Evolutionary conservation across 2,888 invertebrate genomes (phyloP), one percentile per base, ranked within the genome.

Genomic region (Protodeltote pygarga): DNA sequence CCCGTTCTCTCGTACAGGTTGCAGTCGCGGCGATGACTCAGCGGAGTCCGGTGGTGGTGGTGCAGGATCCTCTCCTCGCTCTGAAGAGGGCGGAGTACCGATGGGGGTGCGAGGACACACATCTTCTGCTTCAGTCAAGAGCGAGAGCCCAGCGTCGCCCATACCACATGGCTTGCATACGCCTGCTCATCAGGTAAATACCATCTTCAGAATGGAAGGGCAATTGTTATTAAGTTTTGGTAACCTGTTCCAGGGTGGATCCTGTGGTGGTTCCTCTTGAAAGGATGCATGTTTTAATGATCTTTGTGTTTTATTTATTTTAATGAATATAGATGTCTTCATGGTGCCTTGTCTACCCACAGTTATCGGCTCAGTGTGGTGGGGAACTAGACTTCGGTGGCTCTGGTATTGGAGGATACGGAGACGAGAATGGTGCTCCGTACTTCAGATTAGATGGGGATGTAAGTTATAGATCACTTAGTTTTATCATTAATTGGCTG

Each of bases 91-190:
- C 0, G 92, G 89, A 2, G 86, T 88, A 0, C 89, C 89, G 0
- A 58, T 81, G 17, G 95, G 95, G 0, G 95, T 96, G 73, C 94
- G 97, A 2, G 95, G 95, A 1, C 97, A 97, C 77, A 95, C 96
- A 0, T 97, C 97, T 15, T 97, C 97, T 65, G 97, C 97, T 0
- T 97, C 97, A 53, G 96, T 98, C 67, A 98, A 98, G 87, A 97
- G 97, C 24, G 98, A 98, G 87, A 94, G 94, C 2, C 94, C 94
- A n/a, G 92, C 92, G 0, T 92, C 92, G 0, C 92, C 92, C 0
- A 64, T 89, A 9, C 92, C 92, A 0, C 85, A 84, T 37, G 86
- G 85, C 0, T 34, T 91, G 21, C 90, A 91, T 50, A 90, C 87
- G 29, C 77, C 90, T 53, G 89, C 89, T 11, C 91, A 92, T 76